phyloP scores from a whole-genome alignment of 2,888 invertebrate genomes.

The Ennomos fuscantarius region DNA sequence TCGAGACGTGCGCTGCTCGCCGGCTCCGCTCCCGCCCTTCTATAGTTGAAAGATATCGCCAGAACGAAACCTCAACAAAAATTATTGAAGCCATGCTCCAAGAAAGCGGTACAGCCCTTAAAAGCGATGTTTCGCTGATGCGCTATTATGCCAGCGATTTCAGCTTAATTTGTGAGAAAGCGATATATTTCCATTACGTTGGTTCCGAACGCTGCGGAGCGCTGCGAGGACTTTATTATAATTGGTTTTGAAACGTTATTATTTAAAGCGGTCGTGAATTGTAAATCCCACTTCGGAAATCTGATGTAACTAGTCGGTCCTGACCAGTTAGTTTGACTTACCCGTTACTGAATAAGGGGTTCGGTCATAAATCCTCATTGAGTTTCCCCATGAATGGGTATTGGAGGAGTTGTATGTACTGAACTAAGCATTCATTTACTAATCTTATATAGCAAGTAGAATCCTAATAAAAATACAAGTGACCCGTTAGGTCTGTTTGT shows the following conservation, averaged over 20 bases:
- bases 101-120: slow-evolving; percentile 18
- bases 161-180: slow-evolving; percentile 21
- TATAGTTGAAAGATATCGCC: background rate
- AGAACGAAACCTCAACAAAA: slow-evolving; percentile 2
- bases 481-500: too few species aligned
- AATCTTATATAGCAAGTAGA: too few species aligned
- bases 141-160: slow-evolving; percentile 26
- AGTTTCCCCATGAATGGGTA: too few species aligned
- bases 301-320: background rate
- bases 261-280: background rate
- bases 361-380: too few species aligned
- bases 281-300: background rate
- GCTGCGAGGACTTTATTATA: background rate
- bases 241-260: background rate
- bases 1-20: too few species aligned
- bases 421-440: too few species aligned
- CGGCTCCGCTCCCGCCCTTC: too few species aligned
- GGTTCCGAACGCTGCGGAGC: background rate
- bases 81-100: slow-evolving; percentile 10
- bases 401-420: too few species aligned
- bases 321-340: too few species aligned
- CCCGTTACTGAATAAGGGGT: too few species aligned
- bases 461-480: too few species aligned
- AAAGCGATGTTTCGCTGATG: slow-evolving; percentile 28
- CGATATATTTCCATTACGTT: slow-evolving; percentile 27